A percentile compares a stretch with the other conserved stretches of the same genome.
phyloP scores from a whole-genome alignment of 2,113 vertebrate genomes.

The Ciconia maguari region DNA sequence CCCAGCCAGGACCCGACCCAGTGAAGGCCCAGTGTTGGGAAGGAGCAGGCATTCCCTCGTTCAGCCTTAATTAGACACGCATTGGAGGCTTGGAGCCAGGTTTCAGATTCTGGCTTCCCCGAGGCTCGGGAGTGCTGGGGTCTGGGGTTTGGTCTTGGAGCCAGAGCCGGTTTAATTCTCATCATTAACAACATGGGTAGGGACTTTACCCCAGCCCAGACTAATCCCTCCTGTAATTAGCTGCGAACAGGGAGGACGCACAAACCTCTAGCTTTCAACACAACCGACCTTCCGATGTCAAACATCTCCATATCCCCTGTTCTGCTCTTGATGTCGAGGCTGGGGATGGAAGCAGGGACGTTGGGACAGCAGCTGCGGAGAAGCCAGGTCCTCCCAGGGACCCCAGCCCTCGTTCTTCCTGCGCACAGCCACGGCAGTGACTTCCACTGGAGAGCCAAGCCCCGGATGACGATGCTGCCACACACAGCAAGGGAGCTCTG shows the following conservation, averaged over 20 bases:
- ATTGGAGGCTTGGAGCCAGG: neutral
- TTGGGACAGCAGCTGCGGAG: neutral
- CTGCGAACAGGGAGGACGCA: neutral
- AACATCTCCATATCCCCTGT: neutral
- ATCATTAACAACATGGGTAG: neutral
- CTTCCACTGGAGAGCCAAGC: neutral
- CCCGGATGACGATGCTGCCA: rapidly evolving
- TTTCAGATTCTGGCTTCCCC: neutral
- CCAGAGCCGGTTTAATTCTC: neutral
- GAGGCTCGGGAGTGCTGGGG: neutral
- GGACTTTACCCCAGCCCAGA: neutral
- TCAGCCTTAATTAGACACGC: neutral
- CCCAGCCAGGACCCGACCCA: neutral
- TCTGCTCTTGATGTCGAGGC: neutral
- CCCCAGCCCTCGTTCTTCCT: neutral
- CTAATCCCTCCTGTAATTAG: neutral
- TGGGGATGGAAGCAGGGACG: neutral
- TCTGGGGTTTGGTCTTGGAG: neutral
- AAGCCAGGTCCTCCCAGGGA: neutral
- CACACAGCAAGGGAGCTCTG: neutral
- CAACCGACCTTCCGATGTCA: neutral
- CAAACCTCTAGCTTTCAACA: neutral
- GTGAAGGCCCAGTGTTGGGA: neutral
- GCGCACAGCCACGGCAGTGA: rapidly evolving
- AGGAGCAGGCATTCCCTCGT: neutral